Percentiles rank a stretch among this genome's conserved stretches.
Conservation (phyloP, 2,113 vertebrate genomes). For the rat (Rattus norvegicus) region DNA sequence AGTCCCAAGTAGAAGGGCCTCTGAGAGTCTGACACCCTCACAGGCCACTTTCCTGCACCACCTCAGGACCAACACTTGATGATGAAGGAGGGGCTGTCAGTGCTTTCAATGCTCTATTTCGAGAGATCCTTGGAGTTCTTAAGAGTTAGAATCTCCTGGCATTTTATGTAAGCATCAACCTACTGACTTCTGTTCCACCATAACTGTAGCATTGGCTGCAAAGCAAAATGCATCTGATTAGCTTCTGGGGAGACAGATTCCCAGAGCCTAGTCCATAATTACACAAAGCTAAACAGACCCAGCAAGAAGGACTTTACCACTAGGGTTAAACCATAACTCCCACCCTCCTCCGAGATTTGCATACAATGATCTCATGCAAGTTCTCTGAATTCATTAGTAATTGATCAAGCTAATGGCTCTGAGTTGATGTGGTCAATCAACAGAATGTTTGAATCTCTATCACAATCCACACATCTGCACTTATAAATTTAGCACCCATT, state of each 20-base stretch:
- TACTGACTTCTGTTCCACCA: background rate
- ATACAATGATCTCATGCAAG: slow-evolving; percentile 1
- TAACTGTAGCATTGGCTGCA: background rate
- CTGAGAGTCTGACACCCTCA: background rate
- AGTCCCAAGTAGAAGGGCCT: background rate
- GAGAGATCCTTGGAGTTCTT: background rate
- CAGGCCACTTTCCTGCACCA: background rate
- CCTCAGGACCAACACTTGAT: background rate
- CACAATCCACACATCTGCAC: slow-evolving; percentile 40
- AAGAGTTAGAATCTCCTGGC: background rate
- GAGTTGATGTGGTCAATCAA: slow-evolving; percentile 55
- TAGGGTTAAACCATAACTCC: background rate
- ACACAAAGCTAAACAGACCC: background rate
- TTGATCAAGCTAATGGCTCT: slow-evolving; percentile 44
- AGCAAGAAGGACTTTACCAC: slow-evolving; percentile 15
- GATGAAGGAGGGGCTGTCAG: background rate
- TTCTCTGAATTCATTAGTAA: slow-evolving; percentile 43
- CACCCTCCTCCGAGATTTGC: background rate
- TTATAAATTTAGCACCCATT: background rate
- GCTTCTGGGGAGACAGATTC: slow-evolving; percentile 18
- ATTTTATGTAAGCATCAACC: background rate
- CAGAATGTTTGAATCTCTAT: slow-evolving; percentile 37
- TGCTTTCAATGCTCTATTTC: background rate
- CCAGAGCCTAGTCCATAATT: slow-evolving; percentile 35
- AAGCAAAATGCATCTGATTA: background rate